Evolutionary conservation across 1,140 invertebrate genomes (phyloP), one percentile per base, ranked within the genome.

Genomic region (Solen grandis): DNA sequence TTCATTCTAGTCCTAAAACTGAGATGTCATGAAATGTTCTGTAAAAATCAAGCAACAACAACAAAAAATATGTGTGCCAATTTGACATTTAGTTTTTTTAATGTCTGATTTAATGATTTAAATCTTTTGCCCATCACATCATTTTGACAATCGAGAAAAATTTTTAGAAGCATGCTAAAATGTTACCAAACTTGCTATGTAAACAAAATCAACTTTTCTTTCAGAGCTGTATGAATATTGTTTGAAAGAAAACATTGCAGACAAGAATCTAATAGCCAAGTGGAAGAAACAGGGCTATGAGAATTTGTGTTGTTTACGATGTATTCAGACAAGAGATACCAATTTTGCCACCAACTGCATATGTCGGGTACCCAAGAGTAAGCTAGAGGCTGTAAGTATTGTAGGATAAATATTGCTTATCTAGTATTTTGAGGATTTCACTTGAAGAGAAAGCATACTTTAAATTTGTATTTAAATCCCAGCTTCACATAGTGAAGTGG

Each of bases 231-330:
- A 99, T 90, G 97, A 99, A 69, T 99, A 98, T 89, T 99, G 98
- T 86, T 88, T 99, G 0, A 97, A 97, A 86, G 97, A 99, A 92
- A 98, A 98, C 89, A 98, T 99, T 81, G 99, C 99, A 0, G 99
- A 99, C 91, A 96, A 95, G 81, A 99, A 99, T 90, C 93, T 99
- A 1, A 99, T 99, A 87, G 99, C 99, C 0, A 99, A 99, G 91
- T 99, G 99, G 99, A 99, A 99, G 91, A 99, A 99, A 92, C 96
- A 97, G 84, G 99, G 99, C 0, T 99, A 99, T 93, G 99, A 99
- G 93, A 99, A 99, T 91, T 93, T 99, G 5, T 99, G 99, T 89
- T 99, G 99, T 92, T 93, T 99, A n/a, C 94, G 98, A 14, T 99
- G 99, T 91, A 99, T 99, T 89, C 99, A 99, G 90, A 97, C 97